Conservation (phyloP, 2,113 vertebrate genomes). For the Dipodomys stephensi region DNA sequence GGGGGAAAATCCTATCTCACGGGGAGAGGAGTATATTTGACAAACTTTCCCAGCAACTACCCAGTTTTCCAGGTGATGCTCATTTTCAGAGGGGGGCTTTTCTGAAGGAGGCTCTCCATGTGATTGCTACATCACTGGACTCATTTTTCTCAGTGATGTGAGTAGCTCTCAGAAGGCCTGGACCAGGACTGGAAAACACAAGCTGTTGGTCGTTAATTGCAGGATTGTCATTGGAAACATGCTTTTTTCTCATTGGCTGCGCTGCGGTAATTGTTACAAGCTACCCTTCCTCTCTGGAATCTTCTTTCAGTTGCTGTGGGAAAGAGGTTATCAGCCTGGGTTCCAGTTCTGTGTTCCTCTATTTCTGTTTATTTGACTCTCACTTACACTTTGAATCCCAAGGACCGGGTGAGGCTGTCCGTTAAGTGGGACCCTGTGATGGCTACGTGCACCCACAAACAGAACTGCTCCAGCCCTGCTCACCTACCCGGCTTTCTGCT, state of each 20-base stretch:
- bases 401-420: not conserved
- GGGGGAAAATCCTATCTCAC: constrained; percentile 63
- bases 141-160: constrained; percentile 59
- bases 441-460: too few species aligned
- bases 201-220: constrained; percentile 47
- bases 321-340: not conserved
- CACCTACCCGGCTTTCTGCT: too few species aligned
- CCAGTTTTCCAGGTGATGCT: constrained; percentile 68
- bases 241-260: not conserved
- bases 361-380: constrained; percentile 25
- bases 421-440: too few species aligned
- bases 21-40: constrained; percentile 62
- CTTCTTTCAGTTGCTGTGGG: constrained; percentile 50
- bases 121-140: constrained; percentile 47
- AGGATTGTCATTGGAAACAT: constrained; percentile 55
- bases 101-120: constrained; percentile 54
- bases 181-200: constrained; percentile 30
- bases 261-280: constrained; percentile 41
- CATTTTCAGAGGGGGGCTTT: constrained; percentile 65
- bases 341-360: not conserved
- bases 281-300: constrained; percentile 25
- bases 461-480: too few species aligned
- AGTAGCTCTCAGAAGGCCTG: not conserved
- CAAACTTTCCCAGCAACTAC: constrained; percentile 75
- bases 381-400: not conserved